These are phyloP conservation scores for Drosophila prolongata DNA, from an alignment of 2,888 invertebrate species.

Conservation along the genomic window DNA sequence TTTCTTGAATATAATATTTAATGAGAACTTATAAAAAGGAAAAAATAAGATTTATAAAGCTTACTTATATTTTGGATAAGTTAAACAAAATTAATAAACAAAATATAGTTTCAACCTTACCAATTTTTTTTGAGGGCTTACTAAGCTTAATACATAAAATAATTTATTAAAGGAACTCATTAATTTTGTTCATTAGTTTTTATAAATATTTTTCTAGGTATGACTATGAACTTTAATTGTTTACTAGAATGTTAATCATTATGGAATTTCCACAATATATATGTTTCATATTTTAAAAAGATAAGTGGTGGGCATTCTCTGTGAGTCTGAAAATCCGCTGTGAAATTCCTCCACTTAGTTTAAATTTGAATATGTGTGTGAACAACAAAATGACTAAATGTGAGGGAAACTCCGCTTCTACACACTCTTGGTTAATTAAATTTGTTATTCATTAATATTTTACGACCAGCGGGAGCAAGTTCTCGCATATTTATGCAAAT, in stretches of 20 bases:
- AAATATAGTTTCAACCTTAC: neutral
- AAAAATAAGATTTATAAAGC: too few species aligned
- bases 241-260: neutral
- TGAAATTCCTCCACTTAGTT: neutral
- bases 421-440: conserved; percentile 13
- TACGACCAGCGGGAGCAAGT: conserved; percentile 11
- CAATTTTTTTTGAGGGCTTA: too few species aligned
- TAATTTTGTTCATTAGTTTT: too few species aligned
- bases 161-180: too few species aligned
- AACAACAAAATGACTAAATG: conserved; percentile 1
- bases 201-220: too few species aligned
- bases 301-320: too few species aligned
- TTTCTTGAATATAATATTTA: too few species aligned
- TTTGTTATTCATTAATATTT: conserved; percentile 30
- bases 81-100: neutral
- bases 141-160: too few species aligned
- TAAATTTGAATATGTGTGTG: neutral
- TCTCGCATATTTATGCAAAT: conserved; percentile 37
- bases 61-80: too few species aligned
- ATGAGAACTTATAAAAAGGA: too few species aligned
- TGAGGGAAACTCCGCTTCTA: conserved; percentile 20
- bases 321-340: neutral
- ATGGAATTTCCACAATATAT: neutral
- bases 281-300: too few species aligned
- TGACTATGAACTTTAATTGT: too few species aligned